Evolutionary conservation across 2,113 vertebrate species (phyloP).

Genomic region (Notothenia rossii): DNA sequence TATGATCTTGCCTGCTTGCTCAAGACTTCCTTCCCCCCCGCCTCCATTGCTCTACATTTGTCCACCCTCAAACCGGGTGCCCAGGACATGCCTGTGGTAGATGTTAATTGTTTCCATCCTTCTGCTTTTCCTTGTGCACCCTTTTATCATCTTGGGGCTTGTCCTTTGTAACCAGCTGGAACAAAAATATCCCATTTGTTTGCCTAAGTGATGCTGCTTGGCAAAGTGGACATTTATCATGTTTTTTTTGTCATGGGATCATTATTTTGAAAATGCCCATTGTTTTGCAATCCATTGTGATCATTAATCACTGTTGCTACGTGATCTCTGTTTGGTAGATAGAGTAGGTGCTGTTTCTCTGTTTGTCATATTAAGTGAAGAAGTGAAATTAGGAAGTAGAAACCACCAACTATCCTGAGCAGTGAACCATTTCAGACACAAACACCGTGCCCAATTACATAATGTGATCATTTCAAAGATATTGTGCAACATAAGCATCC

Average conservation of each 20-base stretch:
- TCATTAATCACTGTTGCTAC: constrained; percentile 39
- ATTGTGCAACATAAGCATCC: neutral
- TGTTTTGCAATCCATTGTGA: constrained; percentile 34
- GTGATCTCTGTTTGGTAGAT: constrained; percentile 25
- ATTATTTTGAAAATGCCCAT: neutral
- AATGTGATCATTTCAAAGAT: neutral
- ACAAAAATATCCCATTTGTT: neutral
- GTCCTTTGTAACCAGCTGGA: neutral
- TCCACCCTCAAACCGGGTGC: constrained; percentile 25
- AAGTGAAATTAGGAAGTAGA: constrained; percentile 71
- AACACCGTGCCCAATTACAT: neutral
- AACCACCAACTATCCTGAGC: neutral
- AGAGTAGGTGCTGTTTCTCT: neutral
- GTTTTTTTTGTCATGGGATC: neutral
- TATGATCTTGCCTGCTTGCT: neutral
- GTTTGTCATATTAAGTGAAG: constrained; percentile 28
- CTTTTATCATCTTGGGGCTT: neutral
- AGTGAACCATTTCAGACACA: neutral
- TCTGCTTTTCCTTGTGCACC: neutral
- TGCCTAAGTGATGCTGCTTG: neutral
- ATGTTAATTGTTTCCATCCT: constrained; percentile 64
- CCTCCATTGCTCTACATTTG: constrained; percentile 30
- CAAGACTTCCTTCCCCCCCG: neutral
- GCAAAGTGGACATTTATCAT: neutral
- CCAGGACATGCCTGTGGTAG: constrained; percentile 60